Base-by-base conservation (phyloP, 2,113 vertebrate genomes). In the Tursiops truncatus region DNA sequence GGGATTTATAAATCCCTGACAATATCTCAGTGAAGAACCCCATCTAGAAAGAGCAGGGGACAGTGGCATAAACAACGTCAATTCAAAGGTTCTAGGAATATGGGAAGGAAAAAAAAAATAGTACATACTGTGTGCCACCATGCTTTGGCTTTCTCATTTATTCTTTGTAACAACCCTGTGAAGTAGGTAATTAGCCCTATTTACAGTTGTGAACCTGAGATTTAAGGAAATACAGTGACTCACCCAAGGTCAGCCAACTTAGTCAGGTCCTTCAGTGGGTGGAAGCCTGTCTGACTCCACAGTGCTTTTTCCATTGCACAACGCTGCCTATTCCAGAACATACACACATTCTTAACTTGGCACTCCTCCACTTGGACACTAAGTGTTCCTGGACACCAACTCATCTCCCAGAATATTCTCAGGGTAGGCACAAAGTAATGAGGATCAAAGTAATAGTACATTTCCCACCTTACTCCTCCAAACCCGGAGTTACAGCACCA, bases 391-490 rank as follows among this genome's bases (percentile, higher is more conserved):
- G 65, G 83, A 90, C 18, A 82, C 41, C 36, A 86, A 79, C 12
- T 82, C 36, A 82, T 50, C 67, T 96, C 70, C 83, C 79, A 50
- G 81, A 94, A 91, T 86, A 94, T 67, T 95, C 90, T 88, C 79
- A 53, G 21, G 28, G 17, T 65, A 94, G 9, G 25, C 50, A 95
- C n/a, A 81, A 85, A 76, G 20, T 60, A 93, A 47, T 17, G 20
- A 92, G 70, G 21, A 70, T 21, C 79, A 68, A 60, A 86, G 58
- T 31, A 58, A 88, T 47, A 20, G 33, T 5, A 38, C 3, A 47
- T 77, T 85, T 71, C 70, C 58, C 23, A 95, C 8, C 9, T 56
- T 25, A 63, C 1, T 44, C 41, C 44, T 92, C n/a, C 33, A 87
- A 44, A 87, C n/a, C 7, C 81, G 63, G 44, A 91, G 17, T 74